Percentiles rank a stretch among this genome's conserved stretches.
Conservation (phyloP, 2,888 invertebrate species). For the Epinotia demarniana region DNA sequence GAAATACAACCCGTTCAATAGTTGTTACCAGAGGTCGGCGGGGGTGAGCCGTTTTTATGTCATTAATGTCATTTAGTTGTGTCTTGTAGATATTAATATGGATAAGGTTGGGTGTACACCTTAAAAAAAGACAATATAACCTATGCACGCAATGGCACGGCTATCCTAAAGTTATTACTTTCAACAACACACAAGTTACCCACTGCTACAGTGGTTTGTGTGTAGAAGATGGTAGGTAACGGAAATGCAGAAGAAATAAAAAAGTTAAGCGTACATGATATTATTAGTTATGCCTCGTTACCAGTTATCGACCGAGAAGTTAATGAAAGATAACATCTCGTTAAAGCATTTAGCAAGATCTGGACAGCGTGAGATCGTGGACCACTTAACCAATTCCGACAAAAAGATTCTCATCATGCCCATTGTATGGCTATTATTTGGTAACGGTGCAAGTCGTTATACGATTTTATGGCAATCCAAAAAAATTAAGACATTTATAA, state of each 20-base stretch:
- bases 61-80: no score
- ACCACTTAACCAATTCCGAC: conserved; percentile 16
- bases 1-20: no score
- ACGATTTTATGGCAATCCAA: conserved; percentile 12
- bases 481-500: neutral
- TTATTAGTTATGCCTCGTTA: conserved; percentile 21
- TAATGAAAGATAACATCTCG: conserved; percentile 9
- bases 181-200: neutral
- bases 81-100: no score
- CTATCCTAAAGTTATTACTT: no score
- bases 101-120: no score
- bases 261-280: neutral
- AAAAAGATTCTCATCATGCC: conserved; percentile 5
- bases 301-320: neutral
- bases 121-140: no score
- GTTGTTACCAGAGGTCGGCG: no score
- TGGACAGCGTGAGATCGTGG: neutral
- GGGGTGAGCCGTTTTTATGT: no score
- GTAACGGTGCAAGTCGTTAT: conserved; percentile 11
- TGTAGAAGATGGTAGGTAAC: neutral
- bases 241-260: neutral
- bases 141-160: no score
- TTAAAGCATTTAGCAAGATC: conserved; percentile 3
- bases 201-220: neutral
- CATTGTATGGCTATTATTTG: conserved; percentile 21